Base-by-base conservation (phyloP, 2,888 invertebrate genomes). In the Apoda limacodes region DNA sequence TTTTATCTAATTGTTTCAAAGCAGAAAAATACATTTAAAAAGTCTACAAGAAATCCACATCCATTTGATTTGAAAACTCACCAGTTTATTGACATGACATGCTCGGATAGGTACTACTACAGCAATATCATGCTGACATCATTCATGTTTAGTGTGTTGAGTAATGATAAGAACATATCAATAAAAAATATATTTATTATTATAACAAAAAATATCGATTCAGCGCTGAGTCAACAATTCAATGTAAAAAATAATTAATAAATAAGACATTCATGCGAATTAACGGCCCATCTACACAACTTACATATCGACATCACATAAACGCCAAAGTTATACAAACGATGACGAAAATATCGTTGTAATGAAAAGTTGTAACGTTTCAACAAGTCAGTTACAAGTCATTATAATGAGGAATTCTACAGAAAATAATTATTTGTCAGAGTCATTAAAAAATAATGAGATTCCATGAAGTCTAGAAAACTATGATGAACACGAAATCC, bases 401-500 rank as follows among this genome's bases (percentile, higher is more conserved):
- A n/a, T n/a, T n/a, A n/a, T n/a, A n/a, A n/a, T n/a, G n/a, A n/a
- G n/a, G n/a, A n/a, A n/a, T n/a, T n/a, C n/a, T n/a, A n/a, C n/a
- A 52, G 51, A 52, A 57, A 58, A 55, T 60, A 53, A 51, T 56
- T 58, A 51, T 55, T 58, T 53, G 60, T 59, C 54, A 68, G 71
- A 66, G 66, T 57, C 60, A 57, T 55, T 60, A 67, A 55, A 62
- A 63, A 67, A 66, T 69, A 70, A 78, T 80, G 78, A 76, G 68
- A 75, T 70, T 70, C 59, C 64, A 75, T 78, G 78, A 78, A 69
- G 64, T 70, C 80, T 80, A 80, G 75, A 76, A 64, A 61, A 74
- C 78, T 80, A 80, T 60, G 7, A 78, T 80, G 80, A 75, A 74
- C 67, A 71, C 74, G 78, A 78, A 76, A 76, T 74, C 64, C 76